Evolutionary conservation across 2,113 vertebrate genomes (phyloP).

Genomic region (Eptatretus burgeri): DNA sequence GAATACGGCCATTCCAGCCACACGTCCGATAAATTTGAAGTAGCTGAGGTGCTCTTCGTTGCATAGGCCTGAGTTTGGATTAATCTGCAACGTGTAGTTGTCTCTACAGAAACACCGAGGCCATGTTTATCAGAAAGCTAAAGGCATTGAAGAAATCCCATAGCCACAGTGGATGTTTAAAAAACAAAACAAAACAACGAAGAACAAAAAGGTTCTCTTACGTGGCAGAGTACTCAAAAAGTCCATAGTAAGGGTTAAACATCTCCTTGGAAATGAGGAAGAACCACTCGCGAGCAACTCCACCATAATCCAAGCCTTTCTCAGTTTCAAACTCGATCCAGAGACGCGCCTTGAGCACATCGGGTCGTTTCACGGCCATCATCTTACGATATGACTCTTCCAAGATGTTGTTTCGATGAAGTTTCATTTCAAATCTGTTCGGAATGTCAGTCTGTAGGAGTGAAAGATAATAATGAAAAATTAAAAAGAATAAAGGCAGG

Average conservation of each 20-base stretch:
- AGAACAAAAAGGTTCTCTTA: conserved; percentile 20
- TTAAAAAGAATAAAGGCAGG: background rate
- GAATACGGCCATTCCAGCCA: conserved; percentile 90
- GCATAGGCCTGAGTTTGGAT: conserved; percentile 83
- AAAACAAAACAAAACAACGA: background rate
- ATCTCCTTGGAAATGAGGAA: conserved; percentile 95
- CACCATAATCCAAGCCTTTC: conserved; percentile 83
- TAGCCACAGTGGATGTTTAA: background rate
- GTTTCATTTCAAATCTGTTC: conserved; percentile 79
- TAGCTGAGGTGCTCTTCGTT: conserved; percentile 93
- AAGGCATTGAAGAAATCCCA: background rate
- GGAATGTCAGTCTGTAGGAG: conserved; percentile 52
- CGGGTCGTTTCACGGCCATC: conserved; percentile 46
- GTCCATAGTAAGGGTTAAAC: conserved; percentile 94
- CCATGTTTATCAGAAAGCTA: background rate
- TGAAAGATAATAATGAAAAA: conserved; percentile 4
- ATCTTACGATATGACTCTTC: conserved; percentile 83
- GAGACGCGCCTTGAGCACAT: conserved; percentile 66
- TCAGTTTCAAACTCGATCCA: conserved; percentile 97
- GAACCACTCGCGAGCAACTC: conserved; percentile 86
- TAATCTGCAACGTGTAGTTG: conserved; percentile 94
- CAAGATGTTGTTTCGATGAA: conserved; percentile 42
- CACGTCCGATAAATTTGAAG: conserved; percentile 91
- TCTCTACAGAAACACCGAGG: conserved; percentile 28
- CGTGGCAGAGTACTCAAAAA: conserved; percentile 96